phyloP scores from a whole-genome alignment of 2,113 vertebrate species.

The Gadus macrocephalus region DNA sequence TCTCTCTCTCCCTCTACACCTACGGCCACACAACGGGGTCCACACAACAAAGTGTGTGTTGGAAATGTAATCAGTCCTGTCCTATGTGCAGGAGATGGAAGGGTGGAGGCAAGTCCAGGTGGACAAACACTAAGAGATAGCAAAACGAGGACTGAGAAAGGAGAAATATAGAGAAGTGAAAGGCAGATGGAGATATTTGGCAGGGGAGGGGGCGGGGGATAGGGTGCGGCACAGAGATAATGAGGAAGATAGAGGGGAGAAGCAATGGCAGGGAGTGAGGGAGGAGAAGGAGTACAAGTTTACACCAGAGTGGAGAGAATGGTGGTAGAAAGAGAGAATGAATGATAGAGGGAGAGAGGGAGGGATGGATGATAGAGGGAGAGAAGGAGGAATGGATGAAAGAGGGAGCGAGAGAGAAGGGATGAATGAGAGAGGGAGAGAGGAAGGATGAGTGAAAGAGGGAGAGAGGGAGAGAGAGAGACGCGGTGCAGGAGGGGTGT shows the following conservation, averaged over 20 bases:
- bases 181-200: slow-evolving; percentile 70
- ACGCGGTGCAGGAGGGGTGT: slow-evolving; percentile 18
- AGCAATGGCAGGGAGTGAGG: slow-evolving; percentile 57
- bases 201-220: slow-evolving; percentile 51
- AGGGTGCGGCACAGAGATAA: slow-evolving; percentile 59
- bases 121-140: slow-evolving; percentile 62
- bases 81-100: slow-evolving; percentile 33
- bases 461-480: background rate
- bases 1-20: too few species aligned
- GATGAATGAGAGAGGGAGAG: background rate
- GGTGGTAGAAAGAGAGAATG: slow-evolving; percentile 13
- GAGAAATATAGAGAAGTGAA: slow-evolving; percentile 58
- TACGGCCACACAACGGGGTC: slow-evolving; percentile 27
- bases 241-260: slow-evolving; percentile 62
- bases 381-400: background rate
- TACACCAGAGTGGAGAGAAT: slow-evolving; percentile 46
- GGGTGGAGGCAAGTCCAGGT: slow-evolving; percentile 59
- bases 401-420: background rate
- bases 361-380: slow-evolving; percentile 12
- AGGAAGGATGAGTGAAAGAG: too few species aligned
- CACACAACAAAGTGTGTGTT: slow-evolving; percentile 45
- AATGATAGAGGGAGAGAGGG: slow-evolving; percentile 11
- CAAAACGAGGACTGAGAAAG: slow-evolving; percentile 45
- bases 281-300: slow-evolving; percentile 55
- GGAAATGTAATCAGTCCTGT: slow-evolving; percentile 61